Evolutionary conservation across 1,140 invertebrate genomes (phyloP), one percentile per base, ranked within the genome.

Genomic region (Bombus impatiens): DNA sequence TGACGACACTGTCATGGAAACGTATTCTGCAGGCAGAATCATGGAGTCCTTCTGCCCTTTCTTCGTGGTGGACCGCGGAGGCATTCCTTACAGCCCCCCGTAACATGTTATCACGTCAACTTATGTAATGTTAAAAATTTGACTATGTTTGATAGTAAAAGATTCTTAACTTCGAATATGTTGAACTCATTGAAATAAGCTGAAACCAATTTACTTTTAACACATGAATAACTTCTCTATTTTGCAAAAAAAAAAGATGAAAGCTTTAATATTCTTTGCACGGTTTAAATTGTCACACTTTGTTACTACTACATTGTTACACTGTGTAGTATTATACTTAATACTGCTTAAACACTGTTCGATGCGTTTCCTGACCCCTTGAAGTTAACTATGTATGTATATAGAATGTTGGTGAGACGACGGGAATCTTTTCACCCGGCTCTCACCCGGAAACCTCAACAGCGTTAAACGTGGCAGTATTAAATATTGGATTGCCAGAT

Each of bases 1-100:
- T 74, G 57, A 85, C 83, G 57, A 85, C 77, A 80, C 68, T 53
- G 40, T 44, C 32, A 37, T 71, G 68, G 3, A 72, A 65, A 65
- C 25, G 37, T 47, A 62, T 71, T 83, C 70, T 25, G 28, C 10
- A 10, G 25, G 28, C 18, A 25, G 10, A 68, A 65, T 78, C 37
- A 15, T 75, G 22, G 35, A 28, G 3, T 13, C 42, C 9, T 70
- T 12, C 28, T 18, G 3, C 25, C 12, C 25, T 37, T 47, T 10
- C 57, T 22, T 75, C 35, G 0, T 10, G 44, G 3, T 40, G 65
- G 3, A 37, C 10, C 59, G 53, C 28, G 57, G 2, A 32, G 80
- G 10, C 57, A 65, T 82, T 75, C 42, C 57, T 47, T 82, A 42
- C 25, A 82, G 42, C 65, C 53, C 13, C 40, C 22, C 35, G 35